Evolutionary conservation across 2,797 vertebrate species (phyloP).

Genomic region (Acanthurus leucopareius): DNA sequence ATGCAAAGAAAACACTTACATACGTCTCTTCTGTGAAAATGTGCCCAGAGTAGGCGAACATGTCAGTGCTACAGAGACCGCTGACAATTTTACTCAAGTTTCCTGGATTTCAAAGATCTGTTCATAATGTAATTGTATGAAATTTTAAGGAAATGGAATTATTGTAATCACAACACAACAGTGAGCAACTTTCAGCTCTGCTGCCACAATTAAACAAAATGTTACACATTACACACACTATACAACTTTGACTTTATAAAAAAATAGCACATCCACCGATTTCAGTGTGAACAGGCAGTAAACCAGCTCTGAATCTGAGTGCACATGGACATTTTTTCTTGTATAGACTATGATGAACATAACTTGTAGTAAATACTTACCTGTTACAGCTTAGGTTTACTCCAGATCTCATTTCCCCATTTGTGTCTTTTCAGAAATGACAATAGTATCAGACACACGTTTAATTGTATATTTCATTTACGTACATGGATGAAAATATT

Average conservation of each 20-base stretch:
- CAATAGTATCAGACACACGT: background rate
- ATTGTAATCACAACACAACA: background rate
- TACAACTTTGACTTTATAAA: background rate
- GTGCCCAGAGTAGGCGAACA: background rate
- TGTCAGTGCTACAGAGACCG: background rate
- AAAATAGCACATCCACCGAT: no score
- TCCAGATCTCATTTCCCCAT: background rate
- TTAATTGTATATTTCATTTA: slow-evolving; percentile 2
- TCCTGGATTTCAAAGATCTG: background rate
- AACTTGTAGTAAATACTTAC: no score
- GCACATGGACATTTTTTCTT: background rate
- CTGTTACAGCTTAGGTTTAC: background rate
- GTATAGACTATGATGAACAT: no score
- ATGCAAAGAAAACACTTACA: background rate
- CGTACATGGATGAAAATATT: background rate
- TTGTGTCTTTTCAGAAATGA: background rate
- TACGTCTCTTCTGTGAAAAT: no score
- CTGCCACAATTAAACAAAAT: background rate
- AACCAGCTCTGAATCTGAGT: no score
- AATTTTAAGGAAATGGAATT: background rate
- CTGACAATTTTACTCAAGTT: background rate
- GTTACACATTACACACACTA: background rate
- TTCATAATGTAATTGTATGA: background rate
- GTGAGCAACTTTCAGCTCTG: background rate
- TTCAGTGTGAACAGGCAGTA: no score